Base-by-base conservation (phyloP, 2,113 vertebrate species). In the Mobula birostris region DNA sequence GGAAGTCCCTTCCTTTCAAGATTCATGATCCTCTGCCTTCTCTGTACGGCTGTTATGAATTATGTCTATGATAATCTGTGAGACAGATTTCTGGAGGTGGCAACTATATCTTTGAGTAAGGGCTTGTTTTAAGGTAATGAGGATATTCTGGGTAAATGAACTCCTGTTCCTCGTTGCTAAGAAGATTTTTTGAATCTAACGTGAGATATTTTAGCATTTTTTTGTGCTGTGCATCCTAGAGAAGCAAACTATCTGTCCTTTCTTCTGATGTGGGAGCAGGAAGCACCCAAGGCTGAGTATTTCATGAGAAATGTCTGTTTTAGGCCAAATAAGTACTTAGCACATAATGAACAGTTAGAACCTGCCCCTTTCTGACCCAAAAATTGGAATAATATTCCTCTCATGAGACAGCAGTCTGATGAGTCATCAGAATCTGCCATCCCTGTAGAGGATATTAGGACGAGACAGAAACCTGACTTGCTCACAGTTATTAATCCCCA, bases 331-430 rank as follows among this genome's bases (percentile, higher is more conserved):
- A 90, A 90, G 32, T 90, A 19, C 61, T 90, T 68, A 90, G n/a
- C 85, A 90, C 63, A 90, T 32, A 90, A 66, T 68, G 58, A 66
- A n/a, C n/a, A 90, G 85, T 32, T 68, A 15, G 61, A 66, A 17
- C 5, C 85, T 90, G 85, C 85, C 15, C 56, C 14, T 58, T 85
- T 48, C 82, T 32, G 61, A 79, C 77, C 77, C 15, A 12, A 15
- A 90, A 66, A 90, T 90, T 68, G 85, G 85, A 90, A 90, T 66
- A 61, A 5, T 68, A 66, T 90, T 90, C 27, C 83, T 63, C 29
- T 68, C 85, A 6, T 29, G 7, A 19, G 14, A 29, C 85, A 68
- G 85, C n/a, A 17, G 32, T 90, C 24, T 29, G 58, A 87, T 87
- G 61, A 87, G 27, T 87, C 58, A 87, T n/a, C 27, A n/a, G 27